A percentile compares a stretch with the other conserved stretches of the same genome.
Conservation (phyloP, 2,888 invertebrate species). For the Clistopyga incitator region DNA sequence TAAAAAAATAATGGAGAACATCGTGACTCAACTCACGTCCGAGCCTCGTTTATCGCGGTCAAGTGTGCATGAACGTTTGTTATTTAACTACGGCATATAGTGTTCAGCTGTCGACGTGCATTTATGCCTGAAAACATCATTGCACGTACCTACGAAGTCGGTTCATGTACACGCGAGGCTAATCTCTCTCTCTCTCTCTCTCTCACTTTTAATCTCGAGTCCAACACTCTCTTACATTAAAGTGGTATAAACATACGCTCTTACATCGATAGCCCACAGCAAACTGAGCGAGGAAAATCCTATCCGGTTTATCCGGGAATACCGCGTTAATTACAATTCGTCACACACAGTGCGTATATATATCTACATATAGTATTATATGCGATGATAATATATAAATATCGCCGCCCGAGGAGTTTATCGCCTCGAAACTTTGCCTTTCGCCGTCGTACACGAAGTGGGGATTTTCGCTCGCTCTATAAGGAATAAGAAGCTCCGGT, state of each 20-base stretch:
- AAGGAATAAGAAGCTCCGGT: slow-evolving; percentile 40
- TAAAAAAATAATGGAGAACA: slow-evolving; percentile 5
- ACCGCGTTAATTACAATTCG: background rate
- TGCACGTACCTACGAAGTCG: background rate
- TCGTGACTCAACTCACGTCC: slow-evolving; percentile 26
- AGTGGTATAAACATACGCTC: slow-evolving; percentile 8
- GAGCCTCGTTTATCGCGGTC: slow-evolving; percentile 47
- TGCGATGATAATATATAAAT: background rate
- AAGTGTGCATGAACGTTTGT: slow-evolving; percentile 32
- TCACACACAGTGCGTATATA: background rate
- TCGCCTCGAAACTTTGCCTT: slow-evolving; percentile 52
- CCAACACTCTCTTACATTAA: background rate
- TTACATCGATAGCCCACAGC: background rate
- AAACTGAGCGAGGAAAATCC: slow-evolving; percentile 5
- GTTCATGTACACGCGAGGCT: background rate
- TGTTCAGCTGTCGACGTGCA: background rate
- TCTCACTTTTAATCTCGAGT: slow-evolving; percentile 12
- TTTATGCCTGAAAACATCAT: slow-evolving; percentile 14
- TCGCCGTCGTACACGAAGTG: slow-evolving; percentile 36
- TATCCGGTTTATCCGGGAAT: slow-evolving; percentile 34
- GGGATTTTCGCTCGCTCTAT: slow-evolving; percentile 12
- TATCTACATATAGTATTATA: background rate
- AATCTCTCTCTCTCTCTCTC: slow-evolving; percentile 16
- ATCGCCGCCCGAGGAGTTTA: background rate
- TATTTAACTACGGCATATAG: slow-evolving; percentile 32